Base-by-base conservation (phyloP, 2,888 invertebrate species). In the Lumbricus terrestris region DNA sequence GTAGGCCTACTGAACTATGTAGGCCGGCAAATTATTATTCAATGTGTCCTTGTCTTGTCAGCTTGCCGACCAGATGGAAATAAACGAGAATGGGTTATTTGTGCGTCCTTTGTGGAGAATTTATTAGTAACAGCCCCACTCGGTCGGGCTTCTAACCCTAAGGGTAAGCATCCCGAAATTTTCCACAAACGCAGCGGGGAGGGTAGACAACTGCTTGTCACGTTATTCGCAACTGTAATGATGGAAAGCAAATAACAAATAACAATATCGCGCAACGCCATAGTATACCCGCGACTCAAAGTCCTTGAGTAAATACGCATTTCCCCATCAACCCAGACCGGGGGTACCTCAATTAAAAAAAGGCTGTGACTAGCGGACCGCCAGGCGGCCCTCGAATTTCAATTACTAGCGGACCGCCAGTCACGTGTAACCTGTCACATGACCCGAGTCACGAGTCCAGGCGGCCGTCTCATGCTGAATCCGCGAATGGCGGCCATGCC, bases 281-380 rank as follows among this genome's bases (percentile, higher is more conserved):
- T n/a, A n/a, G 69, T 69, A n/a, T 69, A 69, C 69, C 69, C 69
- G 69, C 69, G 69, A 69, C 69, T 69, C 69, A 69, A 69, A 69
- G 1, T 16, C 69, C 69, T 69, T 69, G 69, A n/a, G 69, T 69
- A 69, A 69, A 11, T 6, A 69, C n/a, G n/a, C n/a, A 11, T 69
- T n/a, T 69, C n/a, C 69, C 29, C 4, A 29, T 29, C 29, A 29
- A 5, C 54, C 54, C n/a, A 69, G 6, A 6, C 6, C 20, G 47
- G 69, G n/a, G 8, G 13, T 47, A 0, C n/a, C 69, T n/a, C 29
- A 69, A 69, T 54, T 42, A 47, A 47, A 18, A n/a, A n/a, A n/a
- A n/a, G n/a, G n/a, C n/a, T n/a, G n/a, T n/a, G n/a, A n/a, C n/a
- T n/a, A n/a, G n/a, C n/a, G n/a, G n/a, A n/a, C n/a, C n/a, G n/a